Evolutionary conservation across 1,140 invertebrate species (phyloP).

Genomic region (Drosophila pseudoobscura): DNA sequence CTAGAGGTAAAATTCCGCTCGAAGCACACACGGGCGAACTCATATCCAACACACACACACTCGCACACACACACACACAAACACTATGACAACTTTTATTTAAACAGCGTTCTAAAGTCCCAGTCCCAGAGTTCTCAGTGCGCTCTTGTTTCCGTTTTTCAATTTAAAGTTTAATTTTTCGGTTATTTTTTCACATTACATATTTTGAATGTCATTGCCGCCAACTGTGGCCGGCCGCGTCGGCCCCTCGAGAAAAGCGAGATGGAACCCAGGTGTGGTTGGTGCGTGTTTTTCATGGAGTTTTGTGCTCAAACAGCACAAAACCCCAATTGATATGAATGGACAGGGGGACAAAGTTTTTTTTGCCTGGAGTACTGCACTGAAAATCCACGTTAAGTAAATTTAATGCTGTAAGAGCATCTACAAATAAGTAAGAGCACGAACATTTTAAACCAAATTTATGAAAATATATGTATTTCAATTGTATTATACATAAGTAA

Average conservation of each 20-base stretch:
- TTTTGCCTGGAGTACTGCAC: too few species aligned
- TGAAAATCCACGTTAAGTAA: too few species aligned
- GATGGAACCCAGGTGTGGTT: slow-evolving; percentile 39
- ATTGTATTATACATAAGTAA: too few species aligned
- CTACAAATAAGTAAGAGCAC: too few species aligned
- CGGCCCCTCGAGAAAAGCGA: slow-evolving; percentile 40
- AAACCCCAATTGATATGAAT: too few species aligned
- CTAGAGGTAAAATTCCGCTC: slow-evolving; percentile 61
- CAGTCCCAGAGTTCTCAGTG: slow-evolving; percentile 25
- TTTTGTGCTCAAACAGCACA: too few species aligned
- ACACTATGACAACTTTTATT: slow-evolving; percentile 59
- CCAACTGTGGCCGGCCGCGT: slow-evolving; percentile 49
- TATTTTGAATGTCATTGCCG: slow-evolving; percentile 68
- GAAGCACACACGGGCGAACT: background rate
- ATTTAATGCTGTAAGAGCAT: too few species aligned
- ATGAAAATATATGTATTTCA: too few species aligned
- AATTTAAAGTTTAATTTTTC: slow-evolving; percentile 77
- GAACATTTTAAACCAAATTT: too few species aligned
- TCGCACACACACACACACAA: background rate
- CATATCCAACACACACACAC: background rate
- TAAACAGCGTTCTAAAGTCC: slow-evolving; percentile 42
- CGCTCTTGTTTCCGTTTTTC: slow-evolving; percentile 57
- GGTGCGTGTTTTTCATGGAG: slow-evolving; percentile 38
- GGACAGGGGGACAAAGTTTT: too few species aligned
- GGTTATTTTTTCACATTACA: slow-evolving; percentile 54